Conservation (phyloP, 2,797 vertebrate genomes). For the Melanotaenia trifasciata region DNA sequence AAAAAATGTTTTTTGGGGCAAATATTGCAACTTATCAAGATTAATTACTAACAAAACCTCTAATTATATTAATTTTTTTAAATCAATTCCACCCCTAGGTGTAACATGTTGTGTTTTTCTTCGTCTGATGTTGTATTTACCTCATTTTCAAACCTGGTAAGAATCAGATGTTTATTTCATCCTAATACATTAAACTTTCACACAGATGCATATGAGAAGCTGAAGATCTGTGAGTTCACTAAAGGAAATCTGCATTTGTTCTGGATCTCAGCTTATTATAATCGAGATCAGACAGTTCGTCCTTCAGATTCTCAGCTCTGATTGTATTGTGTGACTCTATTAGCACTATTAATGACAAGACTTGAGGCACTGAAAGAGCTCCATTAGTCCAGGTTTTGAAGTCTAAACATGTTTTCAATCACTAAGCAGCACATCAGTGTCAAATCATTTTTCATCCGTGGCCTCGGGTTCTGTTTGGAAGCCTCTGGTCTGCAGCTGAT, state of each 20-base stretch:
- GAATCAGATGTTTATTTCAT: too few species aligned
- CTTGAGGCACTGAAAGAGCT: conserved; percentile 36
- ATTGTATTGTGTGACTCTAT: conserved; percentile 44
- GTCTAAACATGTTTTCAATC: conserved; percentile 53
- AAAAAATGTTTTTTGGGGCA: too few species aligned
- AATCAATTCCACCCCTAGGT: too few species aligned
- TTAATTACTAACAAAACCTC: too few species aligned
- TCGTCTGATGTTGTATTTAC: too few species aligned
- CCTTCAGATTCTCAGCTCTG: conserved; percentile 5
- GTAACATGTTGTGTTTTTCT: too few species aligned
- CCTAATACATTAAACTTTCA: neutral
- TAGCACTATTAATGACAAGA: conserved; percentile 53
- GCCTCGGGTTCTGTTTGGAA: conserved; percentile 27
- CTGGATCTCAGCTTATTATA: neutral
- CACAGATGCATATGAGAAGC: neutral
- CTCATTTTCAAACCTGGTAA: too few species aligned
- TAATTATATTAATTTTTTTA: too few species aligned
- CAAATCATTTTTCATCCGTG: conserved; percentile 35
- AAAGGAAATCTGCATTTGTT: conserved; percentile 1
- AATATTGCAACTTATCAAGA: too few species aligned
- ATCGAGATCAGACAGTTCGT: neutral
- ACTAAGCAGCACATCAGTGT: conserved; percentile 27
- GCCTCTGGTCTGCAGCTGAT: conserved; percentile 8
- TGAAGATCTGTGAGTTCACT: neutral
- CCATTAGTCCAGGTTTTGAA: conserved; percentile 64